A percentile compares a stretch with the other conserved stretches of the same genome.
These are phyloP conservation scores for Lordiphosa mommai DNA, from an alignment of 1,140 invertebrate species.

Conservation along the genomic window DNA sequence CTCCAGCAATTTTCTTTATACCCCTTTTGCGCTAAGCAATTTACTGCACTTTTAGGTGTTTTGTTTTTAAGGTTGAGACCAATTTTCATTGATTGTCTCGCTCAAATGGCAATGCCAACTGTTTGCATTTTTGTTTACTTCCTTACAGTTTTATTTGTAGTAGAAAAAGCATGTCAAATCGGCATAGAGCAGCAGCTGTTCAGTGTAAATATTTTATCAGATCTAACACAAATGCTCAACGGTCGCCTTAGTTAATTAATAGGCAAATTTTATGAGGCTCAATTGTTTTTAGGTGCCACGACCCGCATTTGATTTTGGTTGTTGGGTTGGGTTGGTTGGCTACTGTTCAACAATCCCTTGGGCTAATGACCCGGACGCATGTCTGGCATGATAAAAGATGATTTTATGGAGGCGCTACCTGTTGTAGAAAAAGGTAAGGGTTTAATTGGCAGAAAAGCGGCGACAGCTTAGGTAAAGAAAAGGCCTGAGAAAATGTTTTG, in stretches of 20 bases:
- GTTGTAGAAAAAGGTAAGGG: conserved; percentile 1
- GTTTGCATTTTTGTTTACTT: conserved; percentile 6
- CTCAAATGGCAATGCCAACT: conserved; percentile 5
- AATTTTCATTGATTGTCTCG: not conserved
- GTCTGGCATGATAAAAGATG: conserved; percentile 5
- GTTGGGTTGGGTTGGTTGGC: not conserved
- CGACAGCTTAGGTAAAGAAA: not conserved
- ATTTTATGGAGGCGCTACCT: conserved; percentile 9
- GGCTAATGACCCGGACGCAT: conserved; percentile 9
- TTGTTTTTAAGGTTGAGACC: not conserved
- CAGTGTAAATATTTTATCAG: conserved; percentile 7
- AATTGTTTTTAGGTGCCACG: not conserved
- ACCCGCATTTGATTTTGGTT: conserved; percentile 8
- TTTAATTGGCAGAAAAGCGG: conserved; percentile 10
- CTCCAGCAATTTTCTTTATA: not conserved
- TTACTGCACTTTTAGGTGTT: not conserved
- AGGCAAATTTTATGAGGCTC: conserved; percentile 10
- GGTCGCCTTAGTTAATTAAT: conserved; percentile 7
- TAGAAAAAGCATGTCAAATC: not conserved
- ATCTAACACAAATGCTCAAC: conserved; percentile 5
- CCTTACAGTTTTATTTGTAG: not conserved
- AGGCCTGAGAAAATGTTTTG: no score
- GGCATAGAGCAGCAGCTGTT: not conserved
- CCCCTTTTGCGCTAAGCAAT: not conserved
- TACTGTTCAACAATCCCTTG: conserved; percentile 2